Percentiles rank a stretch among this genome's conserved stretches.
Conservation (phyloP, 2,797 vertebrate genomes). For the Peromyscus aztecus region DNA sequence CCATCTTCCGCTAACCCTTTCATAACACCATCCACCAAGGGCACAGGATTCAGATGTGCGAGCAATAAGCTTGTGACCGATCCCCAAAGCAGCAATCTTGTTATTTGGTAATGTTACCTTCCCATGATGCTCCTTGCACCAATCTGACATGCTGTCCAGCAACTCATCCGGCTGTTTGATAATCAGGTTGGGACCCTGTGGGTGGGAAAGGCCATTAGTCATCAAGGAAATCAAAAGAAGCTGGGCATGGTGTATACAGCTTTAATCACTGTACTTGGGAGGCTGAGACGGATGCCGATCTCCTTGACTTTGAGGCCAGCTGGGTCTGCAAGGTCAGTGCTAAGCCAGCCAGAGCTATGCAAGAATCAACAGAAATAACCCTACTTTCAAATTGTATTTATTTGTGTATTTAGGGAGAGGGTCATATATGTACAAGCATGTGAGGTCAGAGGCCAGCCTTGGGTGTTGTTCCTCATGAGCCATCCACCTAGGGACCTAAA, state of each 20-base stretch:
- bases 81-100: not conserved
- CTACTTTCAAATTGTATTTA: not conserved
- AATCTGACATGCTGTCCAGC: conserved; percentile 96
- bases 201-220: conserved; percentile 69
- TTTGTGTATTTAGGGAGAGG: not conserved
- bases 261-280: not conserved
- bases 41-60: conserved; percentile 64
- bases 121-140: conserved; percentile 98
- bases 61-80: not conserved
- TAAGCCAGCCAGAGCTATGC: not conserved
- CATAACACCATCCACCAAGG: conserved; percentile 73
- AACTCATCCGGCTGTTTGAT: conserved; percentile 95
- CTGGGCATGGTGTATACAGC: not conserved
- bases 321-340: not conserved
- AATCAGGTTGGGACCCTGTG: conserved; percentile 96
- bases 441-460: not conserved
- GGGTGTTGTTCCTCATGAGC: not conserved
- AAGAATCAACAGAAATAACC: conserved; percentile 37
- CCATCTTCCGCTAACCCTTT: conserved; percentile 72
- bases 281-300: not conserved
- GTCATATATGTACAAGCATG: not conserved
- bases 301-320: not conserved
- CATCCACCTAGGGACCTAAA: not conserved
- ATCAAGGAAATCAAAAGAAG: not conserved
- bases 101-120: conserved; percentile 89